Conservation (phyloP, 1,140 invertebrate genomes). For the Ridgeia piscesae region DNA sequence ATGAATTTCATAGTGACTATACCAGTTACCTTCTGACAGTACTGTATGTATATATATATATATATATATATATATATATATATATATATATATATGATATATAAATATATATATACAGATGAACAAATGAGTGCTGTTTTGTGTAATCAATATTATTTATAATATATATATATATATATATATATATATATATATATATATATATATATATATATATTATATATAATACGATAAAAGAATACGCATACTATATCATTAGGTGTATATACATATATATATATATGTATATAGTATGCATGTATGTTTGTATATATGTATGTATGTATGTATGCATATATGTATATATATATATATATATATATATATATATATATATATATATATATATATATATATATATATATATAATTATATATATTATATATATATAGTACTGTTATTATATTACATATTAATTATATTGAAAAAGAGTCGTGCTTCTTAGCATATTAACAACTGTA, state of each 20-base stretch:
- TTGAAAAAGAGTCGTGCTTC: too few species aligned
- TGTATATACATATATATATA: neutral
- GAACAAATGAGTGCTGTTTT: neutral
- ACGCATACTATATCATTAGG: neutral
- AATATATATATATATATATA: slow-evolving; percentile 1
- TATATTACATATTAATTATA: too few species aligned
- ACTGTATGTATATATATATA: too few species aligned
- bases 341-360: slow-evolving; percentile 7
- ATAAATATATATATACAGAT: slow-evolving; percentile 9
- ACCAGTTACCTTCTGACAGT: too few species aligned
- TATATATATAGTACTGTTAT: too few species aligned
- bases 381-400: slow-evolving; percentile 9
- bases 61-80: too few species aligned
- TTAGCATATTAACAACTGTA: too few species aligned
- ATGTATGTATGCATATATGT: neutral
- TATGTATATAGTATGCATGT: too few species aligned
- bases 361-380: neutral
- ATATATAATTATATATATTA: too few species aligned
- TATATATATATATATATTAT: slow-evolving; percentile 3
- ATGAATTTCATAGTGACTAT: too few species aligned
- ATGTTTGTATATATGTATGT: too few species aligned
- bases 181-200: slow-evolving; percentile 10
- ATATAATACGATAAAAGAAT: neutral
- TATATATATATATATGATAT: neutral
- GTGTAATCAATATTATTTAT: neutral